A percentile compares a stretch with the other conserved stretches of the same genome.
Evolutionary conservation across 2,113 vertebrate species (phyloP).

Genomic region (Otolemur garnettii): DNA sequence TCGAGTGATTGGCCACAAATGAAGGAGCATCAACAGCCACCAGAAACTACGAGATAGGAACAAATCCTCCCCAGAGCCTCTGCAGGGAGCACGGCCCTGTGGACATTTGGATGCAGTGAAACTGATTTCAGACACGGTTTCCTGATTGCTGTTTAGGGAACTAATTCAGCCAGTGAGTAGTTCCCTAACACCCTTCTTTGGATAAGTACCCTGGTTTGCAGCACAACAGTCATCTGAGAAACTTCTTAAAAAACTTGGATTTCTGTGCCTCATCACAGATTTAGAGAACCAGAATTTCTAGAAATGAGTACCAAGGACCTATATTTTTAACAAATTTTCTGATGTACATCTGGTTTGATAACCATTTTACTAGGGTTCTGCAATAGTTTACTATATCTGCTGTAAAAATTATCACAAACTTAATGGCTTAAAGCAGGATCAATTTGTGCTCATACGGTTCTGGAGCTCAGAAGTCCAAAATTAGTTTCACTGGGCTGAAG

Average conservation of each 20-base stretch:
- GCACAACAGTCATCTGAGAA: not conserved
- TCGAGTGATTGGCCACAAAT: not conserved
- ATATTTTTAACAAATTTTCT: not conserved
- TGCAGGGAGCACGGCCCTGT: fast-evolving
- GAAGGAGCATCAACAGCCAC: not conserved
- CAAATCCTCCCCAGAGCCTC: not conserved
- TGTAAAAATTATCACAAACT: not conserved
- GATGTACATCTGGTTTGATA: not conserved
- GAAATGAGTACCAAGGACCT: not conserved
- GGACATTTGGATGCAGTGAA: not conserved
- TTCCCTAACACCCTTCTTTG: not conserved
- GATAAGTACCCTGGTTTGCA: not conserved
- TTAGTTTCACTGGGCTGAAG: not conserved
- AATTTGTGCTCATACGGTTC: not conserved
- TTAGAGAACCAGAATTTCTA: not conserved
- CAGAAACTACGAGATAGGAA: not conserved
- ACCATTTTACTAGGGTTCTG: not conserved
- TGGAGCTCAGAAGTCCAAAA: not conserved
- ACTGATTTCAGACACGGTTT: not conserved
- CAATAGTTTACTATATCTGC: not conserved
- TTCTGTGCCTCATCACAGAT: not conserved
- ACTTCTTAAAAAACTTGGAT: not conserved
- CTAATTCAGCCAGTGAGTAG: not conserved
- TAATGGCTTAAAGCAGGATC: not conserved
- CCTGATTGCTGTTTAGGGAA: not conserved